These are phyloP conservation scores for Chiridota heheva DNA, from an alignment of 35 echinoderm and acorn worm genomes.

Conservation along the genomic window DNA sequence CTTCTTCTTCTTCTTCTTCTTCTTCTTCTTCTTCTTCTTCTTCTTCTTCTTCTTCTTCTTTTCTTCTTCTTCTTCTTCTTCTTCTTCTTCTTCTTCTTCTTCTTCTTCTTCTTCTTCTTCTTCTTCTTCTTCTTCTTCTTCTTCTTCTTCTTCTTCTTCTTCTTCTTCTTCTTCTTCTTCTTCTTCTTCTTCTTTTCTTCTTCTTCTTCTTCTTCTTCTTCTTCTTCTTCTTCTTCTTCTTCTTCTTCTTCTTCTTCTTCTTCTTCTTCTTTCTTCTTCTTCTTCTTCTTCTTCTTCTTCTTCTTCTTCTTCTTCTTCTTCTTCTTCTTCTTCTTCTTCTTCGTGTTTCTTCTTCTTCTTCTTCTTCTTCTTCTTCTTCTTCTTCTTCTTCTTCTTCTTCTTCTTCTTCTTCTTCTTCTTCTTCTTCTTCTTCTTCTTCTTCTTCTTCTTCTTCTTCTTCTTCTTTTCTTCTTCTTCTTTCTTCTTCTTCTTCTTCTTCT, in stretches of 20 bases:
- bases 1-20: slow-evolving; percentile 16
- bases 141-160: slow-evolving; percentile 32
- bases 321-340: slow-evolving; percentile 8
- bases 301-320: slow-evolving; percentile 9
- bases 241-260: slow-evolving; percentile 29
- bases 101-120: not conserved
- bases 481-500: slow-evolving; percentile 6
- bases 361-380: not conserved
- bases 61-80: not conserved
- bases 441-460: not conserved
- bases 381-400: not conserved
- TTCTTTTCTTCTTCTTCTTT: not conserved
- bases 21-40: not conserved
- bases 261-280: slow-evolving; percentile 1
- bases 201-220: slow-evolving; percentile 30
- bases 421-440: not conserved
- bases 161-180: slow-evolving; percentile 32
- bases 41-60: slow-evolving; percentile 8
- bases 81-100: not conserved
- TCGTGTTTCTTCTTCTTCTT: slow-evolving; percentile 1
- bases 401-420: not conserved
- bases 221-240: slow-evolving; percentile 10
- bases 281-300: slow-evolving; percentile 4
- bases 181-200: slow-evolving; percentile 19
- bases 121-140: not conserved